Percentiles rank a stretch among this genome's conserved stretches.
phyloP scores from a whole-genome alignment of 1,140 invertebrate genomes.

The Lanistes nyassanus region DNA sequence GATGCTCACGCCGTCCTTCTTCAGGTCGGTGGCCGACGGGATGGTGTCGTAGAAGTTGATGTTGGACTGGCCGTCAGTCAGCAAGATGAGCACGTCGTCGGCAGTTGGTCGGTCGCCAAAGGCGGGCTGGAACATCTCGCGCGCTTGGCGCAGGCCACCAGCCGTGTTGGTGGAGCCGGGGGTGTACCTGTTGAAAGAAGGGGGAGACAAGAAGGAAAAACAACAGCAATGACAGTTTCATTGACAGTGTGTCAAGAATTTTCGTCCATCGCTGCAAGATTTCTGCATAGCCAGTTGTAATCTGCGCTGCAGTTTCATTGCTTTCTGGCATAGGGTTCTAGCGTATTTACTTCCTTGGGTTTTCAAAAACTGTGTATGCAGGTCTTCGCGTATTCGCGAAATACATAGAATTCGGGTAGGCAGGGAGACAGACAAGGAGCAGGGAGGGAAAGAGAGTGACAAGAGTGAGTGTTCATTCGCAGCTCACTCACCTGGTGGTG shows the following conservation, averaged over 20 bases:
- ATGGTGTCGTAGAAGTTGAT: conserved; percentile 55
- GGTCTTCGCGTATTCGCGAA: too few species aligned
- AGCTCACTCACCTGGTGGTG: conserved; percentile 26
- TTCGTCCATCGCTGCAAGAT: too few species aligned
- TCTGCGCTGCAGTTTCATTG: too few species aligned
- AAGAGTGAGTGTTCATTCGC: too few species aligned
- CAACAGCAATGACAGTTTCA: neutral
- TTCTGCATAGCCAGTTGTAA: too few species aligned
- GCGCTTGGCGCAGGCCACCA: conserved; percentile 42
- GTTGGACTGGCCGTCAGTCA: conserved; percentile 61
- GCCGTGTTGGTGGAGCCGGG: conserved; percentile 61
- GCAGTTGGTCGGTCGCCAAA: conserved; percentile 52
- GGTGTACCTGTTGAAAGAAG: conserved; percentile 32
- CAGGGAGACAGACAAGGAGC: too few species aligned
- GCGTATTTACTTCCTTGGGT: too few species aligned
- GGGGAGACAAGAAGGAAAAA: neutral
- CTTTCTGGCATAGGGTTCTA: too few species aligned
- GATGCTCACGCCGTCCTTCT: conserved; percentile 43
- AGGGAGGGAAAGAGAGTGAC: too few species aligned
- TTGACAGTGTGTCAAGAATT: too few species aligned
- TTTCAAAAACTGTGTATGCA: too few species aligned
- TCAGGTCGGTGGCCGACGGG: conserved; percentile 48
- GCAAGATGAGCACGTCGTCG: conserved; percentile 53
- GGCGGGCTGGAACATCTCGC: conserved; percentile 33
- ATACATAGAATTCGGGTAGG: too few species aligned